Evolutionary conservation across 2,888 invertebrate genomes (phyloP), one percentile per base, ranked within the genome.

Genomic region (Harpalus rufipes): DNA sequence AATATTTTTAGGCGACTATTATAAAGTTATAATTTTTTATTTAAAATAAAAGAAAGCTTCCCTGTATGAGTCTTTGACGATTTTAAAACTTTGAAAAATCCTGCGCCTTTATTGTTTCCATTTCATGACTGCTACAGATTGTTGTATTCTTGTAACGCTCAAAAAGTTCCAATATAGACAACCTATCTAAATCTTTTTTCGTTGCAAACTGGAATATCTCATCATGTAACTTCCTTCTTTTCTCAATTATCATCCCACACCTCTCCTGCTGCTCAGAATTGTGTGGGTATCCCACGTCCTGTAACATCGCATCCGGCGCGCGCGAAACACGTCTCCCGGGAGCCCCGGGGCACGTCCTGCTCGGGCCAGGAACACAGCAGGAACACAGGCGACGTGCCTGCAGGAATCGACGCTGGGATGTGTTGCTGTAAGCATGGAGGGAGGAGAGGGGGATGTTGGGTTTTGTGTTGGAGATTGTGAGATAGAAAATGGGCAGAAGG

Each of bases 341-440:
- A 78, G 8, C 32, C 7, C 3, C n/a, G 25, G 25, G 58, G 32
- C 56, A 56, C 14, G 58, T 56, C 41, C 72, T 6, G 14, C 2
- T 32, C 78, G 41, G 61, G 61, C 4, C 32, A 25, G 16, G 56
- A 78, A 25, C 16, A 21, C 21, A 58, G 58, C 32, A 78, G 58
- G 74, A 72, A 72, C 41, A 72, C 10, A n/a, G 21, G 25, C 14
- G 21, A 76, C 56, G 76, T 76, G 44, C 21, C 76, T 10, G 12
- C 76, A 56, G 61, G 61, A 58, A 56, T 56, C 10, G 8, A 51
- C 16, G 25, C 59, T 7, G 79, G 58, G 16, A 61, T 80, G 80
- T 61, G 80, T 32, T 78, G 56, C 59, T 59, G 80, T 80, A 61
- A 80, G 80, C 12, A 14, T 32, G 14, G 4, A 16, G 61, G 59